Percentiles rank a stretch among this genome's conserved stretches.
phyloP scores from a whole-genome alignment of 2,888 invertebrate genomes.

The Eristalis pertinax region DNA sequence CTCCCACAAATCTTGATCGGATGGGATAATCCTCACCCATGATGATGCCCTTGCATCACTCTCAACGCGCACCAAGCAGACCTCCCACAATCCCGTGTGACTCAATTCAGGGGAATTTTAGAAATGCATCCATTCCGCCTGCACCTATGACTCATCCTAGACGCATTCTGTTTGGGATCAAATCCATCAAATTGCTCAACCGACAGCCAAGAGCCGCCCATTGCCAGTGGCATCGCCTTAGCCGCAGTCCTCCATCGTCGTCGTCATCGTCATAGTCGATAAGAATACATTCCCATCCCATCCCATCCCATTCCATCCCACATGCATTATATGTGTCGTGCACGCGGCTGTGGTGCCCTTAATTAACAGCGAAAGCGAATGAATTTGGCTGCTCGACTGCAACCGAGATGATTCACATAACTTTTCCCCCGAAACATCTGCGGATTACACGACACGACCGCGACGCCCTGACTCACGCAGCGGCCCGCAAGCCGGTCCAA shows the following conservation, averaged over 20 bases:
- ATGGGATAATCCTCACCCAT: neutral
- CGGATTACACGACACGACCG: conserved; percentile 24
- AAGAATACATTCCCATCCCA: conserved; percentile 22
- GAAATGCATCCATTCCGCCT: conserved; percentile 5
- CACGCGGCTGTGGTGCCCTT: neutral
- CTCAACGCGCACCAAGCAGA: neutral
- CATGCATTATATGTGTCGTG: conserved; percentile 11
- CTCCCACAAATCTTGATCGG: neutral
- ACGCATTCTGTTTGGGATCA: conserved; percentile 35
- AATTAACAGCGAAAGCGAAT: conserved; percentile 29
- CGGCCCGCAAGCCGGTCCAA: neutral
- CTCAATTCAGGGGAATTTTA: neutral
- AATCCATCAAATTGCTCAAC: conserved; percentile 42
- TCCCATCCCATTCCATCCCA: conserved; percentile 3
- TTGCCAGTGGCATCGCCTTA: neutral
- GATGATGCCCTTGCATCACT: neutral
- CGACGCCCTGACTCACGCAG: conserved; percentile 25
- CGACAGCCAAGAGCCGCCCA: neutral
- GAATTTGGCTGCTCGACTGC: neutral
- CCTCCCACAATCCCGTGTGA: neutral
- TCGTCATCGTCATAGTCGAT: conserved; percentile 16
- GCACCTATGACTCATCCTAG: conserved; percentile 21
- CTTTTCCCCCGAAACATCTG: conserved; percentile 10
- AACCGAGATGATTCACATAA: conserved; percentile 29
- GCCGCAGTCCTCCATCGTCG: neutral